A percentile compares a stretch with the other conserved stretches of the same genome.
Evolutionary conservation across 1,140 invertebrate species (phyloP).

Genomic region (Pantala flavescens): DNA sequence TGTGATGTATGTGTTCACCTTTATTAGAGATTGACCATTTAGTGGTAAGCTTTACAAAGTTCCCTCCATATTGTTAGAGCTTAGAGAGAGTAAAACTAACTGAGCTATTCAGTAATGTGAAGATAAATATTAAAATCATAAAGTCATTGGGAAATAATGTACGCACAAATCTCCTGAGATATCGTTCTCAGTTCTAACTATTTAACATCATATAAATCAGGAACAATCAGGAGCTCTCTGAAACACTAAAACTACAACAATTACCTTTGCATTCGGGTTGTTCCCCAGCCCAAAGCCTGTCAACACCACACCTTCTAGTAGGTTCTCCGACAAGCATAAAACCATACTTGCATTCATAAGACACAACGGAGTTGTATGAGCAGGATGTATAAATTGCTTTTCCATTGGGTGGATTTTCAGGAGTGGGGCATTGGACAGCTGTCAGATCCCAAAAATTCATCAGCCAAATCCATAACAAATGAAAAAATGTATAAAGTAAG

Average conservation of each 20-base stretch:
- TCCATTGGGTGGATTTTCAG: conserved; percentile 80
- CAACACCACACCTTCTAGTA: conserved; percentile 78
- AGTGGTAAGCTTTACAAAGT: too few relatives aligned
- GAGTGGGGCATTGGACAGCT: conserved; percentile 79
- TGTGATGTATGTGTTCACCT: too few relatives aligned
- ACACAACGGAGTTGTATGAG: conserved; percentile 85
- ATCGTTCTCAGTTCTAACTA: too few relatives aligned
- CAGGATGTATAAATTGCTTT: conserved; percentile 84
- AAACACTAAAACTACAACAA: conserved; percentile 24
- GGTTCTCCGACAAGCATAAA: conserved; percentile 78
- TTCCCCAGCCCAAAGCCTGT: conserved; percentile 82
- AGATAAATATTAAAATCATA: too few relatives aligned
- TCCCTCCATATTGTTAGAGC: too few relatives aligned
- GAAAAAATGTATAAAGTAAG: neutral
- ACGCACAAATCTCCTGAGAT: too few relatives aligned
- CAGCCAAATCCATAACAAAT: neutral
- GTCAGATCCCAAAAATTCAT: conserved; percentile 31
- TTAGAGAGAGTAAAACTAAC: too few relatives aligned
- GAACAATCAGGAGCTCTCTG: too few relatives aligned
- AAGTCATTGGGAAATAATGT: too few relatives aligned
- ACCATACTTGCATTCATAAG: conserved; percentile 87
- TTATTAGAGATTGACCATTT: too few relatives aligned
- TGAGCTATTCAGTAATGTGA: too few relatives aligned
- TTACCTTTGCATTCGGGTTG: conserved; percentile 78
- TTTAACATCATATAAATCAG: too few relatives aligned